Conservation (phyloP, 2,888 invertebrate species). For the Stenichneumon culpator region DNA sequence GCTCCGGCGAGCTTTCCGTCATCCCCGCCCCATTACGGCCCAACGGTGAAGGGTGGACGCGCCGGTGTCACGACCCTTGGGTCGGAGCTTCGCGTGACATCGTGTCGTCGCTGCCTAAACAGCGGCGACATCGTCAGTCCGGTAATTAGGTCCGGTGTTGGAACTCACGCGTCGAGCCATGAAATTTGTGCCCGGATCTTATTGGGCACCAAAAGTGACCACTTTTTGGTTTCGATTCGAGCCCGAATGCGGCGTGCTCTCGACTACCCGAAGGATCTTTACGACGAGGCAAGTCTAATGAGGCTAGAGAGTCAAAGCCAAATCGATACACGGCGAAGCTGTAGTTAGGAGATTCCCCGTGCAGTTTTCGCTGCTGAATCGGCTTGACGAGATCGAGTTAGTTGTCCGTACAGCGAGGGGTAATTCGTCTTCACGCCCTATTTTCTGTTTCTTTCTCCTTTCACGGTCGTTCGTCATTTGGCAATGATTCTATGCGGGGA, state of each 20-base stretch:
- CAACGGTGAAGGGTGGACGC: slow-evolving; percentile 14
- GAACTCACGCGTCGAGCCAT: no score
- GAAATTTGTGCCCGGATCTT: background rate
- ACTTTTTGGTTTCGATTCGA: no score
- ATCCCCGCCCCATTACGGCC: slow-evolving; percentile 7
- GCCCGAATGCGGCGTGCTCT: no score
- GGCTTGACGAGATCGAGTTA: slow-evolving; percentile 67
- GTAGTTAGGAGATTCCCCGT: background rate
- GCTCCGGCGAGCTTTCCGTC: slow-evolving; percentile 22
- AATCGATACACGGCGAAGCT: background rate
- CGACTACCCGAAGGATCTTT: no score
- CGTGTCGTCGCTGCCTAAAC: background rate
- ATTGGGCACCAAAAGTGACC: background rate
- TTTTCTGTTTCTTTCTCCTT: slow-evolving; percentile 67
- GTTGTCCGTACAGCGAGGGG: slow-evolving; percentile 62
- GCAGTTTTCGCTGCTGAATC: slow-evolving; percentile 66
- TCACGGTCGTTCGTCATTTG: slow-evolving; percentile 79
- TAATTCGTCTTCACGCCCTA: slow-evolving; percentile 75
- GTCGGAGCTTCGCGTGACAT: slow-evolving; percentile 23
- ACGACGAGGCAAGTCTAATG: no score
- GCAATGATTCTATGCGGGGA: slow-evolving; percentile 82
- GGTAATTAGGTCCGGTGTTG: background rate
- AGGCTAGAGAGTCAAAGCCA: background rate
- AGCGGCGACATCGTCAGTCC: slow-evolving; percentile 5
- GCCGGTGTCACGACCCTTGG: slow-evolving; percentile 4